Evolutionary conservation across 1,140 invertebrate genomes (phyloP), one percentile per base, ranked within the genome.

Genomic region (Lasaia peninsularis): DNA sequence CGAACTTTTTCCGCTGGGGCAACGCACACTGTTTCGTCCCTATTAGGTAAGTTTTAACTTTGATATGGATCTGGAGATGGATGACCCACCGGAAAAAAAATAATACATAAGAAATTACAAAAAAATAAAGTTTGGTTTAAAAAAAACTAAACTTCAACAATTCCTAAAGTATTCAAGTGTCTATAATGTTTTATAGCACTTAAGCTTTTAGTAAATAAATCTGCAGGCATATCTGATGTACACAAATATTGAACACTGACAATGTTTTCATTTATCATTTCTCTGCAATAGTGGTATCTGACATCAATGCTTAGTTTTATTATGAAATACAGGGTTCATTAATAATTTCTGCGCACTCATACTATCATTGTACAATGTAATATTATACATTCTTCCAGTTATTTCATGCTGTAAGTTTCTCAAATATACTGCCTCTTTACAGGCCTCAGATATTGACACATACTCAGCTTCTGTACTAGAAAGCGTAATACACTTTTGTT

Each of bases 361-460:
- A 61, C 32, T 67, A 57, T 67, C 65, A 63, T 67, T 67, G 56
- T 52, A 61, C 9, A 67, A 14, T 12, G 9, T 37, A 37, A 67
- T 61, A n/a, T n/a, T 50, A 59, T 67, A 56, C 20, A 32, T 9
- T 53, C 14, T 55, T 12, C 28, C 8, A 49, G 58, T 62, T 31
- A 63, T 37, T 50, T 64, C 62, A 63, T 49, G 49, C 18, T 62
- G 50, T 21, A 67, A 63, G 11, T 62, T 61, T 59, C 28, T 58
- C 12, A 67, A 31, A 52, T 67, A 61, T 55, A 63, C 44, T 51
- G 65, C 65, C 35, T 67, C 58, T 60, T 58, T 67, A 4, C 37
- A 44, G 14, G 37, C 37, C 16, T 40, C 37, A 9, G 16, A 40
- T 16, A 40, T 40, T 18, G 37, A 18, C 8, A 40, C 14, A 40